Evolutionary conservation across 1,140 invertebrate species (phyloP), one percentile per base, ranked within the genome.

Genomic region (Drosophila bocki): DNA sequence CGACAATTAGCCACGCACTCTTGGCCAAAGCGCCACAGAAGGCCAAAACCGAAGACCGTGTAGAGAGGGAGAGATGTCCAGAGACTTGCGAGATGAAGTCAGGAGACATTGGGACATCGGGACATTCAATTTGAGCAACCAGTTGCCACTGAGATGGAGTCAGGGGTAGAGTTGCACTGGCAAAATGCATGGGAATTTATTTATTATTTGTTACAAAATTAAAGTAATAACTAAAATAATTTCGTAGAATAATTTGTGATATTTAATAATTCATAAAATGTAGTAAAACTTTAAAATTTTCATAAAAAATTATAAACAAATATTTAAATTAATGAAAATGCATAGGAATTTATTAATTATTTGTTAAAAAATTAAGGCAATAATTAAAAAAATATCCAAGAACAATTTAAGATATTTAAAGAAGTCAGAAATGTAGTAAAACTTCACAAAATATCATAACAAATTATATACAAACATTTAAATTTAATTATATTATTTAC

Each of bases 1-100:
- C 67, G 70, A 90, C 85, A 90, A 90, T 90, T 90, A 90, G 85
- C 81, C 80, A 90, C 85, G 81, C 81, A 90, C 84, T 90, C 84
- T 90, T 85, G 69, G 62, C 80, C 84, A 90, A 78, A 84, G 81
- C 80, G 81, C 81, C 78, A 80, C 64, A 51, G 48, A 58, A 13
- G 33, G 26, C 26, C 26, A 32, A 50, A 8, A 51, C 11, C 44
- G 15, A n/a, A 58, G 42, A 33, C 41, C 13, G 19, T 8, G n/a
- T 29, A 33, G 26, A 29, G 26, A 33, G 26, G 7, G 26, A 33
- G 15, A 69, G 45, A 64, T 47, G 48, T 62, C 59, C 33, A 50
- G 4, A 13, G 35, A 59, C 35, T 51, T 51, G 4, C n/a, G 32
- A 32, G 63, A 60, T 29, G 45, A 35, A 45, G 56, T 39, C 32